Evolutionary conservation across 1,140 invertebrate species (phyloP).

Genomic region (Saccostrea cuccullata): DNA sequence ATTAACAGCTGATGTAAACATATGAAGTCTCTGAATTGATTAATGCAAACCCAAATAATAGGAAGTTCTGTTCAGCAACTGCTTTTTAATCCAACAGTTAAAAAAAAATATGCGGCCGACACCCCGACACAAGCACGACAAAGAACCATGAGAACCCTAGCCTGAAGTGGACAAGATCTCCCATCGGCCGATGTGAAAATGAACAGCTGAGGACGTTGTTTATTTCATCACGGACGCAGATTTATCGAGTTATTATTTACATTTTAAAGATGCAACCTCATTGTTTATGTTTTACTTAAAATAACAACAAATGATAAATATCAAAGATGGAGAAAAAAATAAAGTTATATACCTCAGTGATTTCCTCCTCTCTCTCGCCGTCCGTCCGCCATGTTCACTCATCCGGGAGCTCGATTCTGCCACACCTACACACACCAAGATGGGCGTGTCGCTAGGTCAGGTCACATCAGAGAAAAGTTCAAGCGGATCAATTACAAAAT

Average conservation of each 20-base stretch:
- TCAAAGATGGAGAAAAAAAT: neutral
- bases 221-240: neutral
- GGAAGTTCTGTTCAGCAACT: no score
- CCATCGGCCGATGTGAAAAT: neutral
- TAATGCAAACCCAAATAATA: no score
- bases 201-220: neutral
- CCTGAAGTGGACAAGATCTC: neutral
- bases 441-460: slow-evolving; percentile 23
- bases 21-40: no score
- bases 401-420: neutral
- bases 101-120: neutral
- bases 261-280: neutral
- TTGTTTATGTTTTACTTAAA: neutral
- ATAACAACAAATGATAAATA: neutral
- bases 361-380: slow-evolving; percentile 4
- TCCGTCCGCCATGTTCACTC: slow-evolving; percentile 27
- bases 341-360: neutral
- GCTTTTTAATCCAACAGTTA: no score
- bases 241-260: neutral
- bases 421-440: slow-evolving; percentile 31
- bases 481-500: neutral
- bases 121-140: neutral
- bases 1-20: no score
- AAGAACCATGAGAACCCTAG: no score
- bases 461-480: neutral